Evolutionary conservation across 2,113 vertebrate genomes (phyloP).

Genomic region (Prionailurus viverrinus): DNA sequence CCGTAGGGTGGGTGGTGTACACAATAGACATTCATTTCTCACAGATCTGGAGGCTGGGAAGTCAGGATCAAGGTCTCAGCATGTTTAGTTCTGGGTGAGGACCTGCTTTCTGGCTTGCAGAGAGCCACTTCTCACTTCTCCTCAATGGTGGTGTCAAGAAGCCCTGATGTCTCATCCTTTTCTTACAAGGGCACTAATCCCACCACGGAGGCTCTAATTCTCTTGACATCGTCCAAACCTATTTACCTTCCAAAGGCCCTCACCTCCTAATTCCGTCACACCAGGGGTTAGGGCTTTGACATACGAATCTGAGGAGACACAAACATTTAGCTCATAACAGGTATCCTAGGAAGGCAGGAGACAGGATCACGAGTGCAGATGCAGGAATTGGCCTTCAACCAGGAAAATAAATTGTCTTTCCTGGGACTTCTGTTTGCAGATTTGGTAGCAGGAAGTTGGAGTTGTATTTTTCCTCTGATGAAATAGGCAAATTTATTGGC

Average conservation of each 20-base stretch:
- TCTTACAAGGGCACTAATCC: neutral
- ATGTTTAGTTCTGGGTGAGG: neutral
- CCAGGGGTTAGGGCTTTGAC: neutral
- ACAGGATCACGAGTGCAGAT: neutral
- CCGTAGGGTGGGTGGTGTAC: neutral
- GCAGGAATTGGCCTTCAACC: neutral
- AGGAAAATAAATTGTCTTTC: neutral
- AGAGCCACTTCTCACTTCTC: neutral
- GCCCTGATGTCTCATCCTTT: neutral
- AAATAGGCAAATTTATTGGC: neutral
- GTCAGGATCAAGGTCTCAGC: neutral
- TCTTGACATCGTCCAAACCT: neutral
- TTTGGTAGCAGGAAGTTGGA: neutral
- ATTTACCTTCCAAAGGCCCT: neutral
- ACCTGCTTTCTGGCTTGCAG: neutral
- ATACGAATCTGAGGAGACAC: neutral
- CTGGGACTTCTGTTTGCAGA: neutral
- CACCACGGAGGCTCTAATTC: neutral
- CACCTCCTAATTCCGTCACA: neutral
- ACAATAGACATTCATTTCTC: neutral
- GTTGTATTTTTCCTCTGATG: neutral
- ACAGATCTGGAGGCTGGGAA: neutral
- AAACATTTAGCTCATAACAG: neutral
- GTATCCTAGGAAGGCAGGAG: neutral
- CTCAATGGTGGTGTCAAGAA: neutral